These are phyloP conservation scores for Maylandia zebra DNA, from an alignment of 2,113 vertebrate genomes.

Conservation along the genomic window DNA sequence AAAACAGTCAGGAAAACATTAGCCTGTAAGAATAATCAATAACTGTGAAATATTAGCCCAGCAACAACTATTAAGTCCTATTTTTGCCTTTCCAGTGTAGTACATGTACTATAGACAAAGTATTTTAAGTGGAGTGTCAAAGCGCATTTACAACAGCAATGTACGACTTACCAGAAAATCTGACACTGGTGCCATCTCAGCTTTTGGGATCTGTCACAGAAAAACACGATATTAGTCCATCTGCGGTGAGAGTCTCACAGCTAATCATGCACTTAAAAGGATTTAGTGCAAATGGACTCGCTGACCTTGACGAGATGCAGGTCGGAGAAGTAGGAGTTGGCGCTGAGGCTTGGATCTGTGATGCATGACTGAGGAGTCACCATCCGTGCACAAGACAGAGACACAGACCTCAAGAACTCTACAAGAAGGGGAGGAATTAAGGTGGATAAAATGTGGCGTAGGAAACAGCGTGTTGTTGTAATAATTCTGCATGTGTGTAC, in stretches of 20 bases:
- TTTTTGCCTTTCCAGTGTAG: not conserved
- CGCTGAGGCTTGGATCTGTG: conserved; percentile 49
- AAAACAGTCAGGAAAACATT: not conserved
- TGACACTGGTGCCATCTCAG: not conserved
- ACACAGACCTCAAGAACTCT: conserved; percentile 68
- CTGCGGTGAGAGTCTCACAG: not conserved
- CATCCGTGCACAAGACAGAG: conserved; percentile 56
- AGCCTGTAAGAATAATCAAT: not conserved
- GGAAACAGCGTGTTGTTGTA: not conserved
- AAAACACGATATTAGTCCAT: not conserved
- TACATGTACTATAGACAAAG: not conserved
- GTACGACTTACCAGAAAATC: conserved; percentile 51
- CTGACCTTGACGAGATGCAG: conserved; percentile 63
- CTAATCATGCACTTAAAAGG: not conserved
- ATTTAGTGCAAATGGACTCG: not conserved
- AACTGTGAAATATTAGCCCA: not conserved
- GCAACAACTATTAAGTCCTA: not conserved
- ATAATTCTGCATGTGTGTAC: not conserved
- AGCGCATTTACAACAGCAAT: not conserved
- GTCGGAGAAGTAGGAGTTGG: conserved; percentile 52
- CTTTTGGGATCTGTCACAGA: conserved; percentile 54
- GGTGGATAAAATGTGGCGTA: not conserved
- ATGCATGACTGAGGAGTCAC: conserved; percentile 57
- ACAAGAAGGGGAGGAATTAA: not conserved
- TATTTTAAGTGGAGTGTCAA: not conserved